Conservation (phyloP, 2,888 invertebrate genomes). For the Catocala sponsa region DNA sequence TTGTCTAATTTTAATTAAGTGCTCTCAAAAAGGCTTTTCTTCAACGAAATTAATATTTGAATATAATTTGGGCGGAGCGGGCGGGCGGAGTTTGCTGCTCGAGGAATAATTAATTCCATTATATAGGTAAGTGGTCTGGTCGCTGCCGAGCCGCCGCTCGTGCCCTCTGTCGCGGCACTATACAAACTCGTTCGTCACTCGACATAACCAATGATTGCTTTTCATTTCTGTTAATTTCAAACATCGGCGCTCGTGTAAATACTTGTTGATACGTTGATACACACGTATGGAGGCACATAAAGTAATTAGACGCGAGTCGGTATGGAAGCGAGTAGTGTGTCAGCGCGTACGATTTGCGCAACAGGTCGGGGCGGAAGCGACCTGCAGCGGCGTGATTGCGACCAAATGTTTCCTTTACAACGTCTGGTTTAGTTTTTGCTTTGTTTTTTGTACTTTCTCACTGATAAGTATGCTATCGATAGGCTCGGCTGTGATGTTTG, state of each 20-base stretch:
- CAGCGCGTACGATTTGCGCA: conserved; percentile 79
- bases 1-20: conserved; percentile 89
- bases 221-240: conserved; percentile 41
- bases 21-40: conserved; percentile 87
- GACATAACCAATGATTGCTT: conserved; percentile 49
- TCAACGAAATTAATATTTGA: conserved; percentile 88
- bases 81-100: conserved; percentile 87
- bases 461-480: conserved; percentile 87
- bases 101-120: conserved; percentile 87
- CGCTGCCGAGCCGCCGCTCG: conserved; percentile 53
- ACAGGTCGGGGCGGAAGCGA: conserved; percentile 88
- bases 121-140: conserved; percentile 80
- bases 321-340: conserved; percentile 32
- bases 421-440: conserved; percentile 83
- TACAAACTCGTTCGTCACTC: conserved; percentile 55
- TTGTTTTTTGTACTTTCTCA: conserved; percentile 74
- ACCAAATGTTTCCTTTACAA: conserved; percentile 86
- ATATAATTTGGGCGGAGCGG: conserved; percentile 87
- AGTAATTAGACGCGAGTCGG: conserved; percentile 49
- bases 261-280: conserved; percentile 23
- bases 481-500: conserved; percentile 77
- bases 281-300: conserved; percentile 15
- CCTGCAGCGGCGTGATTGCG: conserved; percentile 85
- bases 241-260: conserved; percentile 17
- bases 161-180: conserved; percentile 45